Percentiles rank a stretch among this genome's conserved stretches.
Conservation (phyloP, 2,888 invertebrate species). For the Trichacis sp. region DNA sequence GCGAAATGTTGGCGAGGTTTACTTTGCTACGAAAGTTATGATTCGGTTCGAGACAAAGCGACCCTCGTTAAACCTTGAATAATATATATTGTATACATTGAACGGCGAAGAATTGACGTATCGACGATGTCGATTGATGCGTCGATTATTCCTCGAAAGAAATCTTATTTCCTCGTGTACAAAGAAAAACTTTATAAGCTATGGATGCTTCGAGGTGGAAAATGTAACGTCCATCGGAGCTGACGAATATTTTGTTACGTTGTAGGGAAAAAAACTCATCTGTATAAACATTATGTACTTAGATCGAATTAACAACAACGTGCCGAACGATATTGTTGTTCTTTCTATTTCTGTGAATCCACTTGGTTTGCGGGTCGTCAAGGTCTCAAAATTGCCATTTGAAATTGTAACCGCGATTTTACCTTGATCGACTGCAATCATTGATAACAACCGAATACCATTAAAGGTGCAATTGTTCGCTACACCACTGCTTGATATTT, state of each 20-base stretch:
- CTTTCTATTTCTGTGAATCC: neutral
- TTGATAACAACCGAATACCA: neutral
- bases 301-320: neutral
- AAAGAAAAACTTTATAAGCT: slow-evolving; percentile 33
- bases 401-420: neutral
- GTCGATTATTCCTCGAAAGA: slow-evolving; percentile 2
- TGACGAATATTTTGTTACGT: slow-evolving; percentile 44
- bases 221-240: slow-evolving; percentile 46
- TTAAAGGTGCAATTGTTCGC: slow-evolving; percentile 8
- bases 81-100: neutral
- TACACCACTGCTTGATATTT: slow-evolving; percentile 8
- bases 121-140: slow-evolving; percentile 6
- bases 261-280: slow-evolving; percentile 11
- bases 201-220: slow-evolving; percentile 20
- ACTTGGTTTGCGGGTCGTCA: neutral
- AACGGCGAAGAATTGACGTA: slow-evolving; percentile 8
- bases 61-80: too few relatives aligned
- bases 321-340: neutral
- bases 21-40: too few relatives aligned
- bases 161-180: slow-evolving; percentile 15
- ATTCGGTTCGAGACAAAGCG: neutral
- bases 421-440: neutral
- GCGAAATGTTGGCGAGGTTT: neutral
- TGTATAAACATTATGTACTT: slow-evolving; percentile 4
- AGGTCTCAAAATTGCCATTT: neutral